Evolutionary conservation across 2,888 invertebrate species (phyloP), one percentile per base, ranked within the genome.

Genomic region (Papilio gigon): DNA sequence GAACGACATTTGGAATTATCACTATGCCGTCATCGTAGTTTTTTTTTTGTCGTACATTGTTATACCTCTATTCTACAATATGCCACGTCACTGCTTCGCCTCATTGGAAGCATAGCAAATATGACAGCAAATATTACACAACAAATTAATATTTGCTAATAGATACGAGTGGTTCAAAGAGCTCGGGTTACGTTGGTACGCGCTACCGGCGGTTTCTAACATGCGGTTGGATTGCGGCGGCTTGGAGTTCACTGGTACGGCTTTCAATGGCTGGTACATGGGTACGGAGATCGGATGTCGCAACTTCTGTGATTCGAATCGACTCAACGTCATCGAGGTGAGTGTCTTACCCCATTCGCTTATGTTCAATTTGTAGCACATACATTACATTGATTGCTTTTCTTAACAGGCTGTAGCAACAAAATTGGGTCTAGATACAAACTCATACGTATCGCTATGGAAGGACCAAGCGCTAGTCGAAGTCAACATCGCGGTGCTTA

Each of bases 191-290:
- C 95, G 95, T 78, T 98, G 98, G 98, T 98, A 97, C 85, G 95
- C 95, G 0, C 87, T 92, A 40, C 98, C 98, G 0, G 98, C 98
- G 0, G 98, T 98, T 0, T 95, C 98, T 0, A 94, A 94, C 74
- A 98, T 98, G 98, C 93, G 97, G 77, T 95, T 98, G 83, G 98
- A 98, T 87, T 98, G 98, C 78, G 98, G 98, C 1, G 98, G 98
- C 0, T 88, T 98, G 42, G 96, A 98, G 85, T 98, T 98, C 84
- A 97, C 98, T 0, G 98, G 95, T 0, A 96, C 96, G 5, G 97
- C 98, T 11, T 98, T 99, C 90, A 98, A 98, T 84, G 98, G 98
- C 30, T 98, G 98, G 98, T 98, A 98, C 88, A 98, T 98, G 98
- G 96, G 97, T 74, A 98, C 98, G 0, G 98, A 99, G 92, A 97